Evolutionary conservation across 2,797 vertebrate genomes (phyloP).

Genomic region (Platyrinchus mystaceus): DNA sequence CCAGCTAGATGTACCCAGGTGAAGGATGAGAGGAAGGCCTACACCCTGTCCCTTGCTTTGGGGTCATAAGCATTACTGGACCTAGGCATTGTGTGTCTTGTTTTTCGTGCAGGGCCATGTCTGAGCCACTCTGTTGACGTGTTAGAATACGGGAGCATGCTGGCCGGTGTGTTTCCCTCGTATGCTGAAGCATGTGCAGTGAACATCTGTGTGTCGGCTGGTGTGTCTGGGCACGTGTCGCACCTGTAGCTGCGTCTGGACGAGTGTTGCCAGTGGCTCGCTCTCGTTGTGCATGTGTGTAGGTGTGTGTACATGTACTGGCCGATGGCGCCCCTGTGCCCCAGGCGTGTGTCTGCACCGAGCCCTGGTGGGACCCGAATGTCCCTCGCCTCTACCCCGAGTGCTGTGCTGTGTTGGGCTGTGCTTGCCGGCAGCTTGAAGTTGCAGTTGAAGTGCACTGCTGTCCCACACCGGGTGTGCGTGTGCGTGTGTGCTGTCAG

Average conservation of each 20-base stretch:
- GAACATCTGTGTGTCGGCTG: neutral
- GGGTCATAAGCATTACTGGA: conserved; percentile 38
- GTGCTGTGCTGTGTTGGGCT: conserved; percentile 26
- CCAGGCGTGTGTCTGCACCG: neutral
- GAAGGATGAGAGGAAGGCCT: conserved; percentile 26
- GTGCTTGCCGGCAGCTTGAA: conserved; percentile 22
- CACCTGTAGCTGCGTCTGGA: neutral
- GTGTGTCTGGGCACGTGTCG: neutral
- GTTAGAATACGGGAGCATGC: neutral
- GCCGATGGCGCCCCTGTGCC: neutral
- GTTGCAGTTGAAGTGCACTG: neutral
- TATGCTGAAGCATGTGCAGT: neutral
- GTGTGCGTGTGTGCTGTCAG: neutral
- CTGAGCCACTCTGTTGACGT: neutral
- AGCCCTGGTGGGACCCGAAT: neutral
- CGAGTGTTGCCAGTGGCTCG: neutral
- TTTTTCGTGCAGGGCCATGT: neutral
- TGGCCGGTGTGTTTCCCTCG: neutral
- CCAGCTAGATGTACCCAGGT: conserved; percentile 17
- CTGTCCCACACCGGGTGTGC: neutral
- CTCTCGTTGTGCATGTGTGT: conserved; percentile 30
- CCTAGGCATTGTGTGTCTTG: conserved; percentile 18
- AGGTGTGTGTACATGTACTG: conserved; percentile 21
- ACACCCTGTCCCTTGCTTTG: conserved; percentile 10
- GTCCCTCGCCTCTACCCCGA: neutral